Base-by-base conservation (phyloP, 2,888 invertebrate genomes). In the Mylabris sibirica region DNA sequence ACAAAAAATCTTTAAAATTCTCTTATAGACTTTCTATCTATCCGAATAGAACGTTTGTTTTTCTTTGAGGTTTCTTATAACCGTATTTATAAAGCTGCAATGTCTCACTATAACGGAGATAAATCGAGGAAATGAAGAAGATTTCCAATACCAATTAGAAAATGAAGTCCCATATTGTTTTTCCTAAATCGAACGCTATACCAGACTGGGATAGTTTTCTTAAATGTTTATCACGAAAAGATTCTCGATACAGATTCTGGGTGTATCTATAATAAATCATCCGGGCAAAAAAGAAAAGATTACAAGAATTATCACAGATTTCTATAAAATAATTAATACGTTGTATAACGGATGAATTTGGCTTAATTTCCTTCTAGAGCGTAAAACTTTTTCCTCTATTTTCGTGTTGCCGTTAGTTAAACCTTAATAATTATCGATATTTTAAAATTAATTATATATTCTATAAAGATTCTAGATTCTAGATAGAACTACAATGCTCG, bases 111-210 rank as follows among this genome's bases (percentile, higher is more conserved):
- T 57, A 57, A 57, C 57, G 57, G 57, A 30, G 30, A 57, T 57
- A 14, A 24, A 57, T 22, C 24, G 24, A 57, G 24, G 24, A 24
- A 14, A 57, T 57, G 57, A 57, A 57, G 57, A 57, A 24, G 57
- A 57, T 57, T 57, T 57, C 57, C 57, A 57, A 57, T 57, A 24
- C 57, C 57, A 57, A 57, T 57, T 57, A 57, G 57, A 57, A 57
- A 57, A 57, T 24, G 24, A 57, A 22, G 53, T 53, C 22, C 24
- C 8, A 57, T 57, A 24, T 57, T 57, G 22, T 8, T 30, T 30
- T 30, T 30, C 30, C 30, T 30, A 30, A 30, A 30, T 30, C 30
- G 30, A 30, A 30, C 30, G 8, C n/a, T n/a, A n/a, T n/a, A n/a
- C n/a, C 30, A 30, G 30, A 30, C 4, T 30, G 30, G 5, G 30